phyloP scores from a whole-genome alignment of 2,888 invertebrate genomes.

The Monoplex corrugatus region DNA sequence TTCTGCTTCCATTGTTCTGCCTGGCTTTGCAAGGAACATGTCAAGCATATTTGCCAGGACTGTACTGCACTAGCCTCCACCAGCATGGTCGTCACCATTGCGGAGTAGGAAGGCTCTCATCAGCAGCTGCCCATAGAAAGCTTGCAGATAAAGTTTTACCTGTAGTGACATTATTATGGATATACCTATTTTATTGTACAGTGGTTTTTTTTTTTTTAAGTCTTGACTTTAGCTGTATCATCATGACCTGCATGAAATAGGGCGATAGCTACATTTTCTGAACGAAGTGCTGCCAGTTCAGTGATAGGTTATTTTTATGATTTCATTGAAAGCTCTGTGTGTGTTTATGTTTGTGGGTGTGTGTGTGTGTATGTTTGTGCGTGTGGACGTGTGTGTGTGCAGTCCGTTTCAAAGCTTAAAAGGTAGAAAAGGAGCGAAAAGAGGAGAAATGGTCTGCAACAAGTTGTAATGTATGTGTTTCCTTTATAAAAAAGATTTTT shows the following conservation, averaged over 20 bases:
- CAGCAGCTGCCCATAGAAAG: conserved; percentile 3
- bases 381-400: neutral
- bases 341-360: neutral
- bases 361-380: neutral
- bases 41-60: neutral
- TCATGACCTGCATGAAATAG: no score
- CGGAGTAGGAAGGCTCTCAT: neutral
- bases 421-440: neutral
- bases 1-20: conserved; percentile 37
- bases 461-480: no score
- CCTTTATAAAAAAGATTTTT: no score
- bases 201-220: no score
- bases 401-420: neutral
- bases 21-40: conserved; percentile 24
- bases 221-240: no score
- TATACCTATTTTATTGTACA: no score
- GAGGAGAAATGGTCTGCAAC: no score
- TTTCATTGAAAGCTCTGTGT: neutral
- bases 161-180: no score
- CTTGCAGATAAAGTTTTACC: no score
- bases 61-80: neutral
- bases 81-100: neutral
- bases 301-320: neutral
- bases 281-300: no score
- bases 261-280: no score